Evolutionary conservation across 2,888 invertebrate genomes (phyloP), one percentile per base, ranked within the genome.

Genomic region (Hybos culiciformis): DNA sequence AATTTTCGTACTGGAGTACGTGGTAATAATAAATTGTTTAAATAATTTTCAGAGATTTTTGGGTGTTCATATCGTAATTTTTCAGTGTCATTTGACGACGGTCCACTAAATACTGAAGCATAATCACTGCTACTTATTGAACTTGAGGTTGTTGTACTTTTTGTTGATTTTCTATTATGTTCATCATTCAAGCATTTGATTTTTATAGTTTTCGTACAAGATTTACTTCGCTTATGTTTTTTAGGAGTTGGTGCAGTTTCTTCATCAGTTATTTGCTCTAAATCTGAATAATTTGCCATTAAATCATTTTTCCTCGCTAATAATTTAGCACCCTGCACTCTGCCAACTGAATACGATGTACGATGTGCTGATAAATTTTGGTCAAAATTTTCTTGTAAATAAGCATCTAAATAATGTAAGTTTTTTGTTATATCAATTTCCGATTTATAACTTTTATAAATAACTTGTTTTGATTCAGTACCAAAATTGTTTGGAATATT

Each of bases 391-490:
- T 66, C 60, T 50, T 64, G 62, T n/a, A 66, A 46, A 47, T 66
- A 66, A 5, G 63, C 61, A 44, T 66, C 66, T 39, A 66, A 48
- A 41, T 64, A 66, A 46, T 63, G 62, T 6, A 66, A 52, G 49
- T 66, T 66, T 46, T 62, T 62, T 29, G 65, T 63, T 5, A 66
- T 53, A 50, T 66, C 66, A 32, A 66, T 57, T 50, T 66, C 66
- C 2, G 66, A 66, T 44, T 66, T 66, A 49, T 66, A 66, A 49
- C 65, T 65, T 51, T 66, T 66, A 45, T 66, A 66, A 36, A 64
- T 53, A 14, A 61, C 57, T 43, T 55, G 60, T 11, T 58, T 58
- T 17, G 5, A 15, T 24, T 39, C 46, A 11, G 37, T 12, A 19
- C 19, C n/a, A n/a, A 23, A 14, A 23, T 18, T 33, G n/a, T n/a